Base-by-base conservation (phyloP, 2,113 vertebrate species). In the Notothenia rossii region DNA sequence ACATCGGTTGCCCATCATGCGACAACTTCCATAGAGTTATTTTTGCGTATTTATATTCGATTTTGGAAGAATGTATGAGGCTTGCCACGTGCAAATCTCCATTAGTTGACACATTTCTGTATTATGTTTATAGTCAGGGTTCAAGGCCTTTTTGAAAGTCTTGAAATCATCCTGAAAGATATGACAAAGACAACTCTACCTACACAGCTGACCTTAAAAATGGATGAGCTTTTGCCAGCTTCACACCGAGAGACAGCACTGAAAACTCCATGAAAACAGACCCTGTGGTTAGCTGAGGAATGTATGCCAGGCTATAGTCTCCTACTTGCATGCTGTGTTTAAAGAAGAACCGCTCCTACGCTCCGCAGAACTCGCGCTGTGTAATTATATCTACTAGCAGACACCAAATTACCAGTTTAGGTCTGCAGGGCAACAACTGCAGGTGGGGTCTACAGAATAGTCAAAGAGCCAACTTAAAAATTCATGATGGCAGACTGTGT, bases 401-500 rank as follows among this genome's bases (percentile, higher is more conserved):
- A 94, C 88, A 81, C 81, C 59, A 81, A 92, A 95, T 94, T 92
- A 92, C 73, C 87, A 87, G 85, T 53, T 92, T 90, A 71, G 77
- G 76, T 50, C 40, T 82, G 76, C 72, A 85, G 79, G 75, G 68
- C 50, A 86, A 64, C 76, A 55, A 67, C 77, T 81, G 73, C 82
- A 87, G 87, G 83, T 90, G 81, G 79, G 66, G 76, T 81, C 79
- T 72, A 12, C 14, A 67, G 54, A 76, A 61, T 15, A 54, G 70
- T 18, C 18, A 60, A 22, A 40, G 29, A 79, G 48, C 22, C 15
- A 80, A 72, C 60, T 59, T 61, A 40, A 46, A 67, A 80, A 51
- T 58, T 72, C 2, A 49, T 36, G 13, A 8, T 0, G 36, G 33
- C 50, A 59, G 50, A 53, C 11, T 65, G 43, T 22, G 15, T 20